Evolutionary conservation across 1,140 invertebrate species (phyloP), one percentile per base, ranked within the genome.

Genomic region (Babylonia areolata): DNA sequence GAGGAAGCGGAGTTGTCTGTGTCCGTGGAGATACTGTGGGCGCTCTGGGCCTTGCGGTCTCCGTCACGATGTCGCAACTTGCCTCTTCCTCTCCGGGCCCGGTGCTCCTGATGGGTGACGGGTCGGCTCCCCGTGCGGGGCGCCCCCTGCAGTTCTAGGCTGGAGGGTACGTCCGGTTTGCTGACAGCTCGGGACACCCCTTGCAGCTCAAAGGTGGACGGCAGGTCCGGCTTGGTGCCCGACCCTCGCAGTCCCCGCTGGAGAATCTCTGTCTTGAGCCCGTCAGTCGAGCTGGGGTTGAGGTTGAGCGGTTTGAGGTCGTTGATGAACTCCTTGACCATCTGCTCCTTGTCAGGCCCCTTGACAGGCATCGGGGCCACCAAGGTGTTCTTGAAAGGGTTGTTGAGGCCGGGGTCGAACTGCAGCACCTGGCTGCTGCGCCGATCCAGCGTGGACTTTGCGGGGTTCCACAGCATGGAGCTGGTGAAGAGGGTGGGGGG

Each of bases 131-230:
- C 33, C 37, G 31, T 46, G n/a, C 42, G 9, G 12, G 35, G 23
- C 17, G 37, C 42, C 15, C 51, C 54, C 51, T 81, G 54, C 37
- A 86, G 85, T 17, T 39, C 33, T 33, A 86, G 73, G 78, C 37
- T 81, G 3, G 79, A 23, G 12, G 85, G 79, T 40, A 81, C 64
- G 64, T 81, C 79, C 15, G 85, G 85, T 35, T 86, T 81, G 37
- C 28, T 81, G 33, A 54, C 33, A 37, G 39, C 15, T 31, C 31
- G 46, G 33, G 79, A 81, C 54, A 86, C 79, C 2, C 85, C 85
- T 33, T 81, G 54, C 37, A 86, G 85, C 31, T 39, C 33, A 46
- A 86, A 81, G 78, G 54, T 81, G 3, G 79, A 23, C 6, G 85
- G 79, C 64, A 81, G 79, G 64, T 81, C 79, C 15, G 85, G 85